These are phyloP conservation scores for Perodicticus potto DNA, from an alignment of 2,797 vertebrate genomes.

Conservation along the genomic window DNA sequence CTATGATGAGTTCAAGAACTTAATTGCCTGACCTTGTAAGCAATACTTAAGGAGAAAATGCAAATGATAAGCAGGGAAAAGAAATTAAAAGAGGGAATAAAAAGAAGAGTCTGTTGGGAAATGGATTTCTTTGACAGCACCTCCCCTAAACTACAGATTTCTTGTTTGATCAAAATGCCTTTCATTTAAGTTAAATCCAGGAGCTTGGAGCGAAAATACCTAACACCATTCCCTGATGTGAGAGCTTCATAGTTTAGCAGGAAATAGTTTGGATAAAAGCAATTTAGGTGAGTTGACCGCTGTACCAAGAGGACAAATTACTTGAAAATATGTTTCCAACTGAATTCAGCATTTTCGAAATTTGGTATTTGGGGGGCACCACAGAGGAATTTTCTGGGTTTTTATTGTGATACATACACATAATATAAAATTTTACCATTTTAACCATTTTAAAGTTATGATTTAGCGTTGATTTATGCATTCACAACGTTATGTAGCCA, in stretches of 20 bases:
- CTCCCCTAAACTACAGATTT: background rate
- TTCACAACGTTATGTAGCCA: background rate
- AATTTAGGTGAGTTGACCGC: background rate
- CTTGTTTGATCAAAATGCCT: background rate
- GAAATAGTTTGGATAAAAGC: background rate
- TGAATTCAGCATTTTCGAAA: background rate
- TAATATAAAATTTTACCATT: background rate
- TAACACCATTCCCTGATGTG: background rate
- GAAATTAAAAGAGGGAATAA: background rate
- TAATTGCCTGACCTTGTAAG: background rate
- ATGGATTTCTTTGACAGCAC: background rate
- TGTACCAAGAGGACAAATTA: background rate
- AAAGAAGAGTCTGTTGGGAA: background rate
- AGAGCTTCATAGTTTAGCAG: background rate
- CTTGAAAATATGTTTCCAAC: background rate
- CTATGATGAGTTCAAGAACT: too few relatives aligned
- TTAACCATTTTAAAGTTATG: background rate
- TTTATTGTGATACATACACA: background rate
- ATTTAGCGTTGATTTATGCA: background rate
- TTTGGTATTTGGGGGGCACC: background rate
- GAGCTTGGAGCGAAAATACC: background rate
- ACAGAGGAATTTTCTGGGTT: background rate
- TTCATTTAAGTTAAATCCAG: background rate
- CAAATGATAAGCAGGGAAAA: background rate
- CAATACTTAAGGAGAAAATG: background rate